Percentiles rank a stretch among this genome's conserved stretches.
Evolutionary conservation across 1,140 invertebrate species (phyloP).

Genomic region (Aphaenogaster ashmeadi): DNA sequence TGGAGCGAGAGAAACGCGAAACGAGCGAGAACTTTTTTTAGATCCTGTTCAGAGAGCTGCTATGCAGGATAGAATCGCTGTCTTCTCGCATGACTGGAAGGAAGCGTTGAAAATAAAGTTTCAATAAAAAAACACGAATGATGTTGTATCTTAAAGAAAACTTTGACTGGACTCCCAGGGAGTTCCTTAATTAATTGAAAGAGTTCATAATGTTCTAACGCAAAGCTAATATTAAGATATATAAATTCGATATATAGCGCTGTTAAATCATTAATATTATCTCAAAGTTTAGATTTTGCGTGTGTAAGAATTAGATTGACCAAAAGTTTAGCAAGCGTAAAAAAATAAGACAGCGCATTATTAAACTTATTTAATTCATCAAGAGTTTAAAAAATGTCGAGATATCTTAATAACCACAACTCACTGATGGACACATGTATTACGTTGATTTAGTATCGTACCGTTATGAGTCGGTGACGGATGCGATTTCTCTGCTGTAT

Average conservation of each 20-base stretch:
- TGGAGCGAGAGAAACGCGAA: conserved; percentile 26
- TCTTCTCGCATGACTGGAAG: too few relatives aligned
- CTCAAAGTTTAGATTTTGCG: not conserved
- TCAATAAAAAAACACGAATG: not conserved
- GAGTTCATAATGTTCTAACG: not conserved
- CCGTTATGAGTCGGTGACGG: conserved; percentile 16
- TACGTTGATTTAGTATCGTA: conserved; percentile 27
- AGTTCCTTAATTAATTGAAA: conserved; percentile 25
- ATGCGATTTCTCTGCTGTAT: conserved; percentile 32
- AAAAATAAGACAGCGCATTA: not conserved
- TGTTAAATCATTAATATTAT: conserved; percentile 4
- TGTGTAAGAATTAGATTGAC: not conserved
- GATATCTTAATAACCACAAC: conserved; percentile 19
- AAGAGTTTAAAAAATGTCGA: conserved; percentile 9
- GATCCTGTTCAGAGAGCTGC: not conserved
- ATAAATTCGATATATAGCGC: not conserved
- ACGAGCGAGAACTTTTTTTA: conserved; percentile 21
- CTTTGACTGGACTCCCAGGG: not conserved
- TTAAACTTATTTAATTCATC: conserved; percentile 18
- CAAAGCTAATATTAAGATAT: conserved; percentile 14
- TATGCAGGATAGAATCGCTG: not conserved
- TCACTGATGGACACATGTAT: conserved; percentile 28
- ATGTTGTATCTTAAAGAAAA: not conserved
- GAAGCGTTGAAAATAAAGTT: conserved; percentile 20
- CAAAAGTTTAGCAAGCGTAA: not conserved